These are phyloP conservation scores for Enteromius thamalakanensis DNA, from an alignment of 2,797 vertebrate species.

Conservation along the genomic window DNA sequence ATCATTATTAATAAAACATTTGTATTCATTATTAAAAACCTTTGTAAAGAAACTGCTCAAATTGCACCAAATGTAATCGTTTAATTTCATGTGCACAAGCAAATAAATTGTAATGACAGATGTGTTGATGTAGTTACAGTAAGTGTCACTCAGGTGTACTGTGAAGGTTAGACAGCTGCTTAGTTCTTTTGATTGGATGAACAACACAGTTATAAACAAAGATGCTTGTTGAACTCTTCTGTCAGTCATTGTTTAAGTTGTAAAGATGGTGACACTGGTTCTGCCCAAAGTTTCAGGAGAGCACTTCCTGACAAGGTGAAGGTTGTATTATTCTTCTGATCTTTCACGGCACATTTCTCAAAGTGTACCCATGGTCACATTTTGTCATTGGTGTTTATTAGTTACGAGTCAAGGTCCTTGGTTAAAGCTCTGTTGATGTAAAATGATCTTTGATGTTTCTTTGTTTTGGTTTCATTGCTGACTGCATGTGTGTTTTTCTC, in stretches of 20 bases:
- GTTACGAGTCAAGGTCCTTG: slow-evolving; percentile 18
- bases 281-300: background rate
- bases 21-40: background rate
- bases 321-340: background rate
- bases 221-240: background rate
- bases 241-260: background rate
- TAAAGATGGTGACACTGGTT: slow-evolving; percentile 9
- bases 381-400: slow-evolving; percentile 40
- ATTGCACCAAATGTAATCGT: background rate
- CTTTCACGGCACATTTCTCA: slow-evolving; percentile 21
- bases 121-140: background rate
- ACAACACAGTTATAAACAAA: slow-evolving; percentile 5
- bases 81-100: background rate
- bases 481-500: slow-evolving; percentile 63
- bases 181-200: background rate
- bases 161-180: background rate
- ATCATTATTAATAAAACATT: background rate
- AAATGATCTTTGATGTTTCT: slow-evolving; percentile 34
- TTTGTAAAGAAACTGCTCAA: background rate
- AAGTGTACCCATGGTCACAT: slow-evolving; percentile 23
- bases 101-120: background rate
- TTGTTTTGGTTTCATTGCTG: slow-evolving; percentile 64
- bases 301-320: background rate
- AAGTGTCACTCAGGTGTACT: background rate
- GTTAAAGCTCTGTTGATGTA: slow-evolving; percentile 24